Percentiles rank a stretch among this genome's conserved stretches.
Conservation (phyloP, 30 jellyfish, hydroid and myxozoan genomes). For the Morbakka virulenta region DNA sequence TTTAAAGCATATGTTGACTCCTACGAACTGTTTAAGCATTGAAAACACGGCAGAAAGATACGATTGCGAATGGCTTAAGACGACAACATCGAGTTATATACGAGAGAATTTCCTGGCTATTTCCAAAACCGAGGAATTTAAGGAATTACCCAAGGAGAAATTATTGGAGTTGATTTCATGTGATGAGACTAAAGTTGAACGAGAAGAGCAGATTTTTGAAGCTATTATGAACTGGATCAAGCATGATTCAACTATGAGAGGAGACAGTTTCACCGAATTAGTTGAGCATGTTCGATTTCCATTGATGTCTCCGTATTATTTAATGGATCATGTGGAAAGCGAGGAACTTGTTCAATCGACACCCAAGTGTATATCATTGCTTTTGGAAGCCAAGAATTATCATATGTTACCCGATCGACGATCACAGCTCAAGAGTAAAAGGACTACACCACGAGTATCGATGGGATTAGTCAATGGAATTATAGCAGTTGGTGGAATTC, state of each 20-base stretch:
- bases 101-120: conserved; percentile 80
- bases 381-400: conserved; percentile 94
- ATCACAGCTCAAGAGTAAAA: conserved; percentile 89
- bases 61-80: conserved; percentile 86
- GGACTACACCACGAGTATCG: conserved; percentile 97
- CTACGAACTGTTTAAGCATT: conserved; percentile 85
- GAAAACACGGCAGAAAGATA: conserved; percentile 88
- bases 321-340: conserved; percentile 98
- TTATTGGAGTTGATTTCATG: conserved; percentile 73
- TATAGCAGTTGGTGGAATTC: conserved; percentile 98
- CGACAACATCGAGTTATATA: conserved; percentile 82
- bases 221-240: conserved; percentile 91
- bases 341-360: conserved; percentile 87
- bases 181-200: conserved; percentile 90
- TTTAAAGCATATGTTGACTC: conserved; percentile 78
- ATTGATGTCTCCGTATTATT: conserved; percentile 91
- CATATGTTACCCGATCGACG: conserved; percentile 98
- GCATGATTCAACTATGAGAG: conserved; percentile 53
- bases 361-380: conserved; percentile 89
- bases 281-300: conserved; percentile 90
- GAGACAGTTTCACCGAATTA: conserved; percentile 52
- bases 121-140: conserved; percentile 72
- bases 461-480: conserved; percentile 98
- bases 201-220: conserved; percentile 94
- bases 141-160: conserved; percentile 55